Conservation (phyloP, 2,888 invertebrate genomes). For the Cinara cedri region DNA sequence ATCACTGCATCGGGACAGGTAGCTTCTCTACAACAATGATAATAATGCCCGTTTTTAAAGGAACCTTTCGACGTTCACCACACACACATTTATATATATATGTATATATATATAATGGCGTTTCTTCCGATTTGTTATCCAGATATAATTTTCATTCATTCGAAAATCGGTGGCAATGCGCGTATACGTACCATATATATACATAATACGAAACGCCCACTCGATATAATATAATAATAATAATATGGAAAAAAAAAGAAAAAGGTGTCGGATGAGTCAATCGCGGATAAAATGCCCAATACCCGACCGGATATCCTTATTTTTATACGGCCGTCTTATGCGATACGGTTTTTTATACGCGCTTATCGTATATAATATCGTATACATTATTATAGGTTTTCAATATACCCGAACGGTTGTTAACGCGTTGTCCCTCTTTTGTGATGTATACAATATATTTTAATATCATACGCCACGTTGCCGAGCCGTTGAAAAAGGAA, state of each 20-base stretch:
- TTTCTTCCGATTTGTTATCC: constrained; percentile 24
- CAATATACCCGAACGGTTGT: constrained; percentile 21
- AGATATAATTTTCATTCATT: constrained; percentile 48
- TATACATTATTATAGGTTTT: no score
- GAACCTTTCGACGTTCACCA: constrained; percentile 44
- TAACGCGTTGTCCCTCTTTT: constrained; percentile 28
- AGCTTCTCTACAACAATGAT: constrained; percentile 22
- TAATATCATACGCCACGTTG: constrained; percentile 14
- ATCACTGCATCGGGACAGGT: constrained; percentile 36
- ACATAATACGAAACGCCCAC: constrained; percentile 55
- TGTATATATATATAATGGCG: constrained; percentile 14
- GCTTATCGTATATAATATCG: not conserved
- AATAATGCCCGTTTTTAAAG: constrained; percentile 38
- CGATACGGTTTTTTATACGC: constrained; percentile 13
- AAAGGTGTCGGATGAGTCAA: constrained; percentile 47
- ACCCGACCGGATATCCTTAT: constrained; percentile 48
- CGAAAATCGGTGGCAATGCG: constrained; percentile 41
- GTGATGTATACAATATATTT: no score
- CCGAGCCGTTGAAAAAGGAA: constrained; percentile 40
- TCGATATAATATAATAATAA: no score
- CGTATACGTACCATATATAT: no score
- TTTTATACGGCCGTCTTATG: constrained; percentile 17
- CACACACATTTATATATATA: constrained; percentile 7
- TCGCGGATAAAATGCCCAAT: constrained; percentile 50
- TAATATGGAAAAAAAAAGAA: no score